These are phyloP conservation scores for Tetramorium parvispinum DNA, from an alignment of 1,140 invertebrate genomes.

Conservation along the genomic window DNA sequence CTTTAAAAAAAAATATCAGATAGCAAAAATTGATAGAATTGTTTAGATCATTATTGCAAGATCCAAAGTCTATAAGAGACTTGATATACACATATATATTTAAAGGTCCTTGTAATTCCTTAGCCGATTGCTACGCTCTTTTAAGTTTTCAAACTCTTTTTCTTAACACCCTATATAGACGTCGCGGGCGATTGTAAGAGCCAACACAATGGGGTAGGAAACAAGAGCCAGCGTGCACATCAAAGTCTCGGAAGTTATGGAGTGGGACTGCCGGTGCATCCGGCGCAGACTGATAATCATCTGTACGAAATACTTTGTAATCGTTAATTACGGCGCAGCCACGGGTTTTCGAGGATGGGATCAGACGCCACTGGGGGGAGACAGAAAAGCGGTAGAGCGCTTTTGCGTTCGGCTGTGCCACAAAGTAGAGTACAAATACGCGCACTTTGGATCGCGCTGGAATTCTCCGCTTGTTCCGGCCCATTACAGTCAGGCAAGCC, in stretches of 20 bases:
- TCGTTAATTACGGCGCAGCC: conserved; percentile 83
- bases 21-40: neutral
- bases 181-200: conserved; percentile 64
- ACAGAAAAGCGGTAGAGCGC: conserved; percentile 39
- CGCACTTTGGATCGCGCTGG: conserved; percentile 53
- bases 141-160: conserved; percentile 23
- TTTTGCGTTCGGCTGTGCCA: conserved; percentile 66
- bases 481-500: conserved; percentile 68
- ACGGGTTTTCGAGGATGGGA: conserved; percentile 67
- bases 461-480: conserved; percentile 57
- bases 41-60: neutral
- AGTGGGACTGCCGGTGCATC: conserved; percentile 80
- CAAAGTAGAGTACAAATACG: conserved; percentile 64
- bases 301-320: conserved; percentile 85
- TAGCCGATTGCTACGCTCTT: neutral
- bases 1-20: neutral
- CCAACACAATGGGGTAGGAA: conserved; percentile 80
- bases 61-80: neutral
- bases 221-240: conserved; percentile 80
- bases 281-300: conserved; percentile 85
- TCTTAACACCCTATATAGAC: conserved; percentile 45
- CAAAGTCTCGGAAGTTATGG: conserved; percentile 84
- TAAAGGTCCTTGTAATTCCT: neutral
- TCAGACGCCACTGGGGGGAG: conserved; percentile 49
- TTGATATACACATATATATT: neutral